Evolutionary conservation across 2,113 vertebrate species (phyloP).

Genomic region (Lamprotornis superbus): DNA sequence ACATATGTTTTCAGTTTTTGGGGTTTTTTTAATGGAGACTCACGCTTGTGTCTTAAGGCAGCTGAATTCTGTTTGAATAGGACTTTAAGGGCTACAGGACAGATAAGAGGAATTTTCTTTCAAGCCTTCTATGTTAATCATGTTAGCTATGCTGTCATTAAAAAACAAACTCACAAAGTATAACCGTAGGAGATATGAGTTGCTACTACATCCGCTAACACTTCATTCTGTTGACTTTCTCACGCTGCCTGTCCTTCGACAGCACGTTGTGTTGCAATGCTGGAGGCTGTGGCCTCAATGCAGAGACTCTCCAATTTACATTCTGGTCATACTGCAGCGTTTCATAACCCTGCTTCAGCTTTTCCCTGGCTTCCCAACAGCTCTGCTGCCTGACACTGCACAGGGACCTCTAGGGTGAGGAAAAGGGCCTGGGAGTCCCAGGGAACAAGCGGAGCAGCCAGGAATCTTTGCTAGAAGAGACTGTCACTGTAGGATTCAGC

Average conservation of each 20-base stretch:
- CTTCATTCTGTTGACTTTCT: slow-evolving; percentile 8
- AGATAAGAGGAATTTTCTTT: not conserved
- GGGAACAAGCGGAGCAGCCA: not conserved
- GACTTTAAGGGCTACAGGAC: not conserved
- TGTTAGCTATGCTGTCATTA: not conserved
- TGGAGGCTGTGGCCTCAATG: not conserved
- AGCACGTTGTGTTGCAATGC: not conserved
- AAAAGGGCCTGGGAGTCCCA: not conserved
- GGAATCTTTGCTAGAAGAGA: not conserved
- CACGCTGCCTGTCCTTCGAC: not conserved
- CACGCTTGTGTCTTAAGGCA: not conserved
- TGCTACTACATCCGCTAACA: not conserved
- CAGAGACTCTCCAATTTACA: slow-evolving; percentile 21
- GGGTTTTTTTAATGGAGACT: not conserved
- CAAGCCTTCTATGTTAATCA: not conserved
- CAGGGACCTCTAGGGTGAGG: not conserved
- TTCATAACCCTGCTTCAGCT: not conserved
- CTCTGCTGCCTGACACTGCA: not conserved
- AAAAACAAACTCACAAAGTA: not conserved
- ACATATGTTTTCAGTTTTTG: accelerated
- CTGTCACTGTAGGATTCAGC: accelerated
- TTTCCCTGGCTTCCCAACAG: not conserved
- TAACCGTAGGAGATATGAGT: not conserved
- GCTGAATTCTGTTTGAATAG: not conserved
- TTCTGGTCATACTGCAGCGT: not conserved